Conservation (phyloP, 2,797 vertebrate genomes). For the Mus minutoides region DNA sequence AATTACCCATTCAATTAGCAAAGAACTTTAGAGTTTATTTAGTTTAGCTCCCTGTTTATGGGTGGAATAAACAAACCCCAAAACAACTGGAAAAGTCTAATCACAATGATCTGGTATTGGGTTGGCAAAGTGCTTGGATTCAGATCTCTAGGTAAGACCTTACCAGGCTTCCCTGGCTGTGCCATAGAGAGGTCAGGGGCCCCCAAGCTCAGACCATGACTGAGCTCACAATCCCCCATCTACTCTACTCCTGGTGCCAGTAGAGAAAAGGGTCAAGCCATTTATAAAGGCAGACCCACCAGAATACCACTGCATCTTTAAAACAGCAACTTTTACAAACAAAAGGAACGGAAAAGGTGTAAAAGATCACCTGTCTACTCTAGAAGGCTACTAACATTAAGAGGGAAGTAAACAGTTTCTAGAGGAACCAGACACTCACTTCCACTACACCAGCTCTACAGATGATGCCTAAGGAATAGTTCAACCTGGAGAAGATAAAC, state of each 20-base stretch:
- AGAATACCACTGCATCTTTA: too few relatives aligned
- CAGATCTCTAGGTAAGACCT: background rate
- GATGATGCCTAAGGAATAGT: background rate
- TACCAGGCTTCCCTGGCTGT: background rate
- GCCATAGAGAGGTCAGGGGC: background rate
- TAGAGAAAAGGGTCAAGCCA: background rate
- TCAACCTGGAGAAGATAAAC: background rate
- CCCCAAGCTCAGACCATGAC: background rate
- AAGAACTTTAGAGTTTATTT: background rate
- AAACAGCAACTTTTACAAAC: background rate
- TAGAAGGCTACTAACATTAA: background rate
- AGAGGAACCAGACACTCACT: background rate
- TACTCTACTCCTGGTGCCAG: too few relatives aligned
- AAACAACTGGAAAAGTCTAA: background rate
- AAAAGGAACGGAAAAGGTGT: background rate
- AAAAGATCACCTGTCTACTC: background rate
- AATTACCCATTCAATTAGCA: slow-evolving; percentile 7
- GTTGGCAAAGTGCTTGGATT: background rate
- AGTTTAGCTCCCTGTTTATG: background rate
- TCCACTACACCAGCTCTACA: background rate
- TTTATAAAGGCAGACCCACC: background rate
- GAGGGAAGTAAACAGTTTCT: background rate
- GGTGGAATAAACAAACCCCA: background rate
- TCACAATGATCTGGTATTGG: background rate
- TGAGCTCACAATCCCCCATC: background rate